Evolutionary conservation across 2,797 vertebrate species (phyloP), one percentile per base, ranked within the genome.

Genomic region (Pipistrellus nathusii): DNA sequence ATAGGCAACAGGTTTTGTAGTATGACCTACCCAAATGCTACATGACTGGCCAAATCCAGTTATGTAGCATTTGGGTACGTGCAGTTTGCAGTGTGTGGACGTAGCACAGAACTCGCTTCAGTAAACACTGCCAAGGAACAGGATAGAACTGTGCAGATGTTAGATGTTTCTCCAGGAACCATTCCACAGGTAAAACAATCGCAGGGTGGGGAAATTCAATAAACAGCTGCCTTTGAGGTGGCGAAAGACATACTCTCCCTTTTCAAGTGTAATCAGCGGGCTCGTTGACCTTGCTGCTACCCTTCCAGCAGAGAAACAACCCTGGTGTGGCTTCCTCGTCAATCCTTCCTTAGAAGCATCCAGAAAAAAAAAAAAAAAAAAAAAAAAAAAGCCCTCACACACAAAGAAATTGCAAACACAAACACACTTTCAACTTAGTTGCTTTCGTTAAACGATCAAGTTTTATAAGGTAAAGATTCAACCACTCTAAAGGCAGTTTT

Each of bases 91-190:
- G 53, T 66, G 44, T 48, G 46, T 32, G 83, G 85, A 94, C 2
- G 0, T 57, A 75, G 82, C 1, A 9, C 69, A 81, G 82, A 94
- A 77, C 44, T 73, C 14, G 5, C 82, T 82, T 66, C 64, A 35
- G 80, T 97, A 97, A 97, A 97, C 85, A 88, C 32, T 66, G 94
- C 4, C 72, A 15, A 93, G 97, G 95, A 91, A 90, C 89, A 96
- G 94, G 94, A 88, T 46, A 86, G 95, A 90, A 30, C n/a, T 88
- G 93, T 27, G 68, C 71, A 94, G 83, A 69, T 71, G 94, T 89
- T 85, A 93, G 81, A 68, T 87, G 53, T 55, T 81, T 95, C 94
- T 93, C 88, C 94, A 93, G 89, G 83, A 96, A 90, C 85, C 25
- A 78, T 85, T 96, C 75, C 85, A 48, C 51, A 92, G 62, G 75